Base-by-base conservation (phyloP, 1,140 invertebrate species). In the Halictus rubicundus region DNA sequence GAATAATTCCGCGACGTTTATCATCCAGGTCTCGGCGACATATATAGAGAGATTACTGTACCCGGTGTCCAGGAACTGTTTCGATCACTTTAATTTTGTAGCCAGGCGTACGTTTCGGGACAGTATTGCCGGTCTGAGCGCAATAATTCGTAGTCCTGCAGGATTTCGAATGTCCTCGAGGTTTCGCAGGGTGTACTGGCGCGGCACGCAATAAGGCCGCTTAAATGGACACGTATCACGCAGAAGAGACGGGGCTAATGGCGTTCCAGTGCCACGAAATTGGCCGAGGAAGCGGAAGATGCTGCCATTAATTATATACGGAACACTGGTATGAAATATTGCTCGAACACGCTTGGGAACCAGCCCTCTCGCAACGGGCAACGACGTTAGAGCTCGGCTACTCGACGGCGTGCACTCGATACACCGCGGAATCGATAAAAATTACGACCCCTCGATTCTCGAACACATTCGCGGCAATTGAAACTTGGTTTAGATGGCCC, bases 231-330 rank as follows among this genome's bases (percentile, higher is more conserved):
- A 59, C 57, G 42, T 42, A 25, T 39, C 39, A 52, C 68, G 57
- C 59, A 39, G 49, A 42, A 68, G 75, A 61, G 75, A 78, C 68
- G 16, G 37, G 52, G 64, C 68, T 68, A 75, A 80, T 66, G 70
- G 71, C 39, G 63, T 74, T 52, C 61, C 37, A 39, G 69, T 57
- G 23, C 71, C 61, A 49, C 72, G 64, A 59, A 80, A 80, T 80
- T 80, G 72, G 46, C 71, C 63, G 78, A 54, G 78, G 78, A 75
- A 75, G 27, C 72, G 78, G 78, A 75, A 80, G 64, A 63, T 61
- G n/a, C 52, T 75, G 78, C 42, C 42, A 80, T 80, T 75, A 80
- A 80, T 80, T 80, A 80, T 80, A 73, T 68, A 75, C 71, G 63
- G 71, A 68, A 73, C 78, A 75, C 39, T 73, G 52, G 78, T 75